Base-by-base conservation (phyloP, 1,140 invertebrate species). In the Drosophila bocki region DNA sequence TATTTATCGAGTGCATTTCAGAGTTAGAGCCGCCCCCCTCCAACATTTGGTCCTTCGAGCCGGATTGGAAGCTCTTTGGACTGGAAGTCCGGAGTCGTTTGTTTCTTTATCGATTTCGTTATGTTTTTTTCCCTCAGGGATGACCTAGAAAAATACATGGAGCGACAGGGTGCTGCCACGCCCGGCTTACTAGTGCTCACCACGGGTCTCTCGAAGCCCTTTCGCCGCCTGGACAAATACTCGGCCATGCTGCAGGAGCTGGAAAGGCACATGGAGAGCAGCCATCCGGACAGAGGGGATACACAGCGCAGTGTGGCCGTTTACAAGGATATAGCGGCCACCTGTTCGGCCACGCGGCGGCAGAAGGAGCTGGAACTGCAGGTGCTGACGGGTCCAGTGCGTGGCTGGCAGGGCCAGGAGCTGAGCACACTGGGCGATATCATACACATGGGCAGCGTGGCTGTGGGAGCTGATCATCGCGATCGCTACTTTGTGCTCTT, bases 331-430 rank as follows among this genome's bases (percentile, higher is more conserved):
- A 97, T 99, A 85, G 96, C 97, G 68, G 96, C 96, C 91, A 95
- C 95, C 41, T 99, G 98, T 93, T 95, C 96, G 59, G 95, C 96
- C 32, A 95, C 97, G 26, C 94, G 98, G 53, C 96, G 98, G n/a
- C 97, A 99, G 91, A 99, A 98, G 93, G 98, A 99, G 94, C 94
- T 99, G 84, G 98, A 99, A 80, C 93, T 99, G 45, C 98, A 99
- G 94, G 97, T 99, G 42, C 94, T 99, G 72, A 97, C 96, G 1
- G 97, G 97, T 7, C 96, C 96, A 26, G 97, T 99, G n/a, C 95
- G 97, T 74, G 97, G 97, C 3, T 99, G 98, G 98, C 97, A 99
- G 91, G 98, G 98, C n/a, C 97, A 98, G 77, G 97, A 96, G 85
- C 91, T 97, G 19, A 94, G 94, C 12, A 94, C 94, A 7, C 93